Percentiles rank a stretch among this genome's conserved stretches.
These are phyloP conservation scores for Grammomys surdaster DNA, from an alignment of 2,113 vertebrate genomes.

Conservation along the genomic window DNA sequence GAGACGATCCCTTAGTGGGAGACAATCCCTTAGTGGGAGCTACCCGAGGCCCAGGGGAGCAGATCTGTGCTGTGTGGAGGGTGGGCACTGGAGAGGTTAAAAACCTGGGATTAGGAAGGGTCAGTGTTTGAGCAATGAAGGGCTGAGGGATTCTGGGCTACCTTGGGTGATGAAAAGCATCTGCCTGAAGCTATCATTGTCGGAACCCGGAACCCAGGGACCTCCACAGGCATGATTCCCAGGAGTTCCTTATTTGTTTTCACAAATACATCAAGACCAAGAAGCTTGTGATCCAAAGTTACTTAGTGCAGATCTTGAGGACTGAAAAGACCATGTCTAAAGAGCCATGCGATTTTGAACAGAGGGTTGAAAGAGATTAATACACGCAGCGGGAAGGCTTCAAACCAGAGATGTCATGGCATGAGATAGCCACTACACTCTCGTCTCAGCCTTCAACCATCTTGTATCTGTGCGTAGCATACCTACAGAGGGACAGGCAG, in stretches of 20 bases:
- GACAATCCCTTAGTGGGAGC: too few species aligned
- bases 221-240: not conserved
- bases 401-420: conserved; percentile 82
- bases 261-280: not conserved
- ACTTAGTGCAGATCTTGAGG: conserved; percentile 90
- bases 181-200: not conserved
- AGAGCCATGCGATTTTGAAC: conserved; percentile 91
- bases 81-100: not conserved
- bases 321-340: conserved; percentile 91
- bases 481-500: conserved; percentile 82
- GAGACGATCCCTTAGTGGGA: too few species aligned
- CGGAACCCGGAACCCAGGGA: too few species aligned
- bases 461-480: conserved; percentile 88
- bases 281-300: not conserved
- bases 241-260: not conserved
- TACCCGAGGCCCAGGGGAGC: too few species aligned
- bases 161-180: too few species aligned
- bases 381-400: not conserved
- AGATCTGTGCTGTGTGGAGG: not conserved
- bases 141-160: not conserved
- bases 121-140: not conserved
- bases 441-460: conserved; percentile 93
- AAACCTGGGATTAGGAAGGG: not conserved
- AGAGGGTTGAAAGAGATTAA: conserved; percentile 89
- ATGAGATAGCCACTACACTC: conserved; percentile 86